Percentiles rank a stretch among this genome's conserved stretches.
Evolutionary conservation across 2,888 invertebrate species (phyloP).

Genomic region (Eutolmus rufibarbis): DNA sequence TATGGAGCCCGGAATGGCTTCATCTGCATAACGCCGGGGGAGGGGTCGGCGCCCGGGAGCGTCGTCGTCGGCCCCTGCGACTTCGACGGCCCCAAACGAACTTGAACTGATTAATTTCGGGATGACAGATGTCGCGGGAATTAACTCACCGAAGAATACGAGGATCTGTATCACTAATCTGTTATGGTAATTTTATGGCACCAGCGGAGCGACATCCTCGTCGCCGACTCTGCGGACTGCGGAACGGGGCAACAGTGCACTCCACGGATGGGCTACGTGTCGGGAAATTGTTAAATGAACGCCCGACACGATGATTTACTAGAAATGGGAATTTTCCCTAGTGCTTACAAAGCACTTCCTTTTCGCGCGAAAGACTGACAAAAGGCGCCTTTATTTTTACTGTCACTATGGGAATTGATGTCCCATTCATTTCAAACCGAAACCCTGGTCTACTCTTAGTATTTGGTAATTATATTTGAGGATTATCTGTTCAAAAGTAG

Average conservation of each 20-base stretch:
- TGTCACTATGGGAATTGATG: not conserved
- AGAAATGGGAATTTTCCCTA: not conserved
- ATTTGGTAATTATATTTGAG: not conserved
- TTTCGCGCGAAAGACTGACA: not conserved
- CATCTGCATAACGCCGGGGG: constrained; percentile 32
- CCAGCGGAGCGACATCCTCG: not conserved
- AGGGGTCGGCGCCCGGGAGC: not conserved
- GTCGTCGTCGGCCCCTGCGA: not conserved
- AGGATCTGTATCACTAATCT: constrained; percentile 30
- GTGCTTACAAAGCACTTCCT: not conserved
- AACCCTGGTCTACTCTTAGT: not conserved
- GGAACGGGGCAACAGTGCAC: not conserved
- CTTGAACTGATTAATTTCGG: constrained; percentile 35
- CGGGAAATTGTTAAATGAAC: not conserved
- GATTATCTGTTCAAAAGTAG: too few species aligned
- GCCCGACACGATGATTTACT: not conserved
- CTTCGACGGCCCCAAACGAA: constrained; percentile 2
- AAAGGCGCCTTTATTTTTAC: not conserved
- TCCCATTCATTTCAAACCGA: not conserved
- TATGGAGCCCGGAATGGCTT: constrained; percentile 25
- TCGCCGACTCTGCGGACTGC: not conserved
- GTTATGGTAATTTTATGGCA: constrained; percentile 39
- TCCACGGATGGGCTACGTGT: not conserved
- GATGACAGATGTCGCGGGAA: constrained; percentile 41
- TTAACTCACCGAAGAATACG: constrained; percentile 33